Percentiles rank a stretch among this genome's conserved stretches.
Evolutionary conservation across 1,140 invertebrate species (phyloP).

Genomic region (Ectropis grisescens): DNA sequence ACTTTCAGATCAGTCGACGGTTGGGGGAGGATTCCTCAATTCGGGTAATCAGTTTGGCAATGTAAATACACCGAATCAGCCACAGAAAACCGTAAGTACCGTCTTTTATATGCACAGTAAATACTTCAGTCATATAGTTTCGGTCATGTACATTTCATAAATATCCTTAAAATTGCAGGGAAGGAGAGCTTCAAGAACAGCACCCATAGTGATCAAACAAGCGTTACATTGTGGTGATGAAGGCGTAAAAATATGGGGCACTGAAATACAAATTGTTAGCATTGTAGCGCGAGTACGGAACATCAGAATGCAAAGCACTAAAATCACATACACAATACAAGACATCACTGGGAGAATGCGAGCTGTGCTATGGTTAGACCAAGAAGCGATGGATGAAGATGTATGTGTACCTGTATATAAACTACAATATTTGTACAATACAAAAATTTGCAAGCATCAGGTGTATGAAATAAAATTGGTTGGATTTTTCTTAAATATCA

Average conservation of each 20-base stretch:
- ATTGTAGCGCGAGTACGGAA: conserved; percentile 72
- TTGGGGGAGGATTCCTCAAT: conserved; percentile 62
- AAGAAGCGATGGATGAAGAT: conserved; percentile 65
- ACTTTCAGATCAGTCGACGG: conserved; percentile 51
- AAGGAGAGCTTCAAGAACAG: conserved; percentile 53
- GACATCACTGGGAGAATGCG: conserved; percentile 74
- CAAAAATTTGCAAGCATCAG: too few species aligned
- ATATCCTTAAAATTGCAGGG: too few species aligned
- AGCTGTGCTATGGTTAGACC: conserved; percentile 70
- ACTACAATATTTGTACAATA: too few species aligned
- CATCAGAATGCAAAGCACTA: conserved; percentile 73
- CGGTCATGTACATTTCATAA: too few species aligned
- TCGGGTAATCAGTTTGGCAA: conserved; percentile 59
- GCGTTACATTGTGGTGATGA: conserved; percentile 70
- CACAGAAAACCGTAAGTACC: conserved; percentile 51
- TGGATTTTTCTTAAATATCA: too few species aligned
- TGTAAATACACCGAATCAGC: conserved; percentile 49
- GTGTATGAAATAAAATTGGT: too few species aligned
- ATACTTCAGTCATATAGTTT: too few species aligned
- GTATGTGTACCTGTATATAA: too few species aligned
- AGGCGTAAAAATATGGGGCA: conserved; percentile 70
- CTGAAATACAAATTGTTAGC: conserved; percentile 67
- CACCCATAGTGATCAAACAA: conserved; percentile 74
- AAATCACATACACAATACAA: conserved; percentile 74
- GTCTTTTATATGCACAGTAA: background rate